Evolutionary conservation across 1,140 invertebrate species (phyloP), one percentile per base, ranked within the genome.

Genomic region (Cydia pomonella): DNA sequence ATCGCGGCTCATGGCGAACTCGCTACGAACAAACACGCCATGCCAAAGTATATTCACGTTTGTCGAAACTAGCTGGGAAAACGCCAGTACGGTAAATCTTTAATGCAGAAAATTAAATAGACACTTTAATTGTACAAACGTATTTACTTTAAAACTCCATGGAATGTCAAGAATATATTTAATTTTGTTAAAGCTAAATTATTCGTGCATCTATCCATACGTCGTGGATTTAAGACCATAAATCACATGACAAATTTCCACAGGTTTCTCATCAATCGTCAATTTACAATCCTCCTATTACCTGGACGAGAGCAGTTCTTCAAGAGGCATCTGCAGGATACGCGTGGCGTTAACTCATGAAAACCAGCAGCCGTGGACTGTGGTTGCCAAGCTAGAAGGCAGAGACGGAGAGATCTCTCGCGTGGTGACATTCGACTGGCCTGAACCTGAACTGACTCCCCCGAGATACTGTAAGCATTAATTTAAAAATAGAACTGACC

Each of bases 191-290:
- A 16, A 10, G 41, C 12, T 12, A 44, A 44, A 38, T 38, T 44
- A 2, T 44, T 13, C 6, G 6, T 33, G 6, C 29, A 33, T 33
- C 10, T 44, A 44, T 44, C 13, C 13, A n/a, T n/a, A 16, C 12
- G 6, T 2, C 1, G 13, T 44, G 7, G 16, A 12, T 13, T 50
- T 18, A n/a, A n/a, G 47, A 5, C 47, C 47, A 50, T 50, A 18
- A 50, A 50, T 50, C 1, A n/a, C 47, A 10, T 59, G 7, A 10
- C 9, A 23, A 59, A 23, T 50, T 0, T 33, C 27, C 16, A 64
- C 63, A 69, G 64, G 64, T 18, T 69, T 69, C 64, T 25, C 64
- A 69, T 69, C 64, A 12, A 44, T 44, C 41, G 64, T 41, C 64
- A n/a, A 69, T 16, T 3, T 33, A 10, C 29, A n/a, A 10, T 38